Percentiles rank a stretch among this genome's conserved stretches.
Evolutionary conservation across 1,140 invertebrate genomes (phyloP).

Genomic region (Papilio glaucus): DNA sequence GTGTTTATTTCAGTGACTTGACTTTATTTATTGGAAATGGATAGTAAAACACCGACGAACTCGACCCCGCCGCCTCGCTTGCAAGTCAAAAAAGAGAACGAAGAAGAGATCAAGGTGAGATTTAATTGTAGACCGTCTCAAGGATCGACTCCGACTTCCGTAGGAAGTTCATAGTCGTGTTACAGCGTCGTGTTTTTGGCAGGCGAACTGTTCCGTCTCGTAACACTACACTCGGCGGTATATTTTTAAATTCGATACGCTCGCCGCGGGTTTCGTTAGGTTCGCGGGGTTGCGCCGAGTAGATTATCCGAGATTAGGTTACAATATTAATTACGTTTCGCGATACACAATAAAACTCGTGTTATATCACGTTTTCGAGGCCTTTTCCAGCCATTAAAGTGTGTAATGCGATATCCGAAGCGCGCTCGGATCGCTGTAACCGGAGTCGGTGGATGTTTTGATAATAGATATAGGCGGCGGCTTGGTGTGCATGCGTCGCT

Average conservation of each 20-base stretch:
- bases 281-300: conserved; percentile 67
- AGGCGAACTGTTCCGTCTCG: conserved; percentile 67
- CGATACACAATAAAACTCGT: conserved; percentile 82
- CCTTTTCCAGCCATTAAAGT: conserved; percentile 84
- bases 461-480: conserved; percentile 81
- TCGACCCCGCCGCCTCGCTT: conserved; percentile 65
- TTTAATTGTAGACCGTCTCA: conserved; percentile 51
- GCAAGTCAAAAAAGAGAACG: conserved; percentile 81
- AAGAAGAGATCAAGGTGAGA: conserved; percentile 83
- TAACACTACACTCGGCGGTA: conserved; percentile 72
- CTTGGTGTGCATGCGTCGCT: conserved; percentile 67
- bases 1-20: conserved; percentile 48
- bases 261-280: conserved; percentile 55
- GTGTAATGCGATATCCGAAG: conserved; percentile 81
- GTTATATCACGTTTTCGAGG: conserved; percentile 83
- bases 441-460: conserved; percentile 81
- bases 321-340: conserved; percentile 82
- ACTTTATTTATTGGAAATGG: conserved; percentile 62
- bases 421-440: conserved; percentile 82
- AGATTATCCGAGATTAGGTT: conserved; percentile 78
- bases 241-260: conserved; percentile 81
- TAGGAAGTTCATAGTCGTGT: conserved; percentile 63
- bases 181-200: conserved; percentile 69
- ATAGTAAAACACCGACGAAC: conserved; percentile 61
- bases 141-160: conserved; percentile 68